Conservation (phyloP, 2,888 invertebrate species). For the Hybos culiciformis region DNA sequence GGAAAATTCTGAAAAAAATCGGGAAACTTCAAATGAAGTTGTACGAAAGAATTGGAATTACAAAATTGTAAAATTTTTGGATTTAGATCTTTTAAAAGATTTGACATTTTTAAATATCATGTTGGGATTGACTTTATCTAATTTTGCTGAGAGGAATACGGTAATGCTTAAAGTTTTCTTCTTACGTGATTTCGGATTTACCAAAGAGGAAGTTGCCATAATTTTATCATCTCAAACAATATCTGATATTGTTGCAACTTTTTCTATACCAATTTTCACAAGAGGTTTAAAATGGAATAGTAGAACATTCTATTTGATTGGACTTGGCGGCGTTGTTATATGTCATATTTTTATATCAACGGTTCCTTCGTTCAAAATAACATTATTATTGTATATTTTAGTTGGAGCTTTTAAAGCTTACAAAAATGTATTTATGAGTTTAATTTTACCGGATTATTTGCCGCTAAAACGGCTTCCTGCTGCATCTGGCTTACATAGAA, state of each 20-base stretch:
- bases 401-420: slow-evolving; percentile 52
- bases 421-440: slow-evolving; percentile 50
- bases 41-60: slow-evolving; percentile 14
- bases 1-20: too few species aligned
- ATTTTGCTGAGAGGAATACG: slow-evolving; percentile 52
- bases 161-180: slow-evolving; percentile 53
- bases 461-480: slow-evolving; percentile 48
- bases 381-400: slow-evolving; percentile 42
- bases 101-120: slow-evolving; percentile 50
- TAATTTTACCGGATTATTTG: slow-evolving; percentile 51
- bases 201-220: slow-evolving; percentile 38
- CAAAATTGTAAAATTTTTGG: slow-evolving; percentile 46
- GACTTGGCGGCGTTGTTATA: slow-evolving; percentile 45
- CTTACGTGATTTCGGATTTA: slow-evolving; percentile 44
- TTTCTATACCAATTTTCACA: slow-evolving; percentile 47
- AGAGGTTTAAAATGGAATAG: slow-evolving; percentile 50
- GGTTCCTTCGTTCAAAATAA: slow-evolving; percentile 38
- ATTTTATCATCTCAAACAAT: slow-evolving; percentile 50
- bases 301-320: slow-evolving; percentile 48
- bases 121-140: slow-evolving; percentile 49
- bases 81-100: slow-evolving; percentile 48
- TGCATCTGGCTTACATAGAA: slow-evolving; percentile 48
- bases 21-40: too few species aligned
- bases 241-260: slow-evolving; percentile 46
- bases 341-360: slow-evolving; percentile 42